These are phyloP conservation scores for Delia radicum DNA, from an alignment of 1,140 invertebrate genomes.

Conservation along the genomic window DNA sequence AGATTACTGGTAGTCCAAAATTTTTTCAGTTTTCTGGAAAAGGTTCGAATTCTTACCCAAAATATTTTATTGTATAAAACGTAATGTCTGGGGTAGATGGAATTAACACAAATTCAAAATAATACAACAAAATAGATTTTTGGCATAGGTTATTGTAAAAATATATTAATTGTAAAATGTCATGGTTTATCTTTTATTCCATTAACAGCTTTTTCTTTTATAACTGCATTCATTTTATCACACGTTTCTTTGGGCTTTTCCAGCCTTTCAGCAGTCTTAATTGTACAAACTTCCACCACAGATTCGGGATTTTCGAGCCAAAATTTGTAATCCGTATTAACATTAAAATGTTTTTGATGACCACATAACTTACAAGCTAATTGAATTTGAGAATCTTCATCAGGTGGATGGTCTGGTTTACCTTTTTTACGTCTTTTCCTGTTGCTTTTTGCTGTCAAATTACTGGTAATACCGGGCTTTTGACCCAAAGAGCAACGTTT, in stretches of 20 bases:
- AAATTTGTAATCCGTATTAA: slow-evolving; percentile 31
- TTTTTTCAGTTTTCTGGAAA: too few relatives aligned
- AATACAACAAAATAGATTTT: too few relatives aligned
- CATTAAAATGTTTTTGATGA: slow-evolving; percentile 17
- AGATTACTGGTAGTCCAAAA: too few relatives aligned
- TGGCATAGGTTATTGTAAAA: too few relatives aligned
- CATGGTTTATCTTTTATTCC: neutral
- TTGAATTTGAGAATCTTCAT: slow-evolving; percentile 9
- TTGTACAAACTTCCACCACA: slow-evolving; percentile 16
- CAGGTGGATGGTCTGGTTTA: neutral
- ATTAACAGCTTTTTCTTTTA: neutral
- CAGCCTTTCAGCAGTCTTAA: neutral
- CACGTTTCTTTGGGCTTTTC: neutral
- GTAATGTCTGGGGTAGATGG: too few relatives aligned
- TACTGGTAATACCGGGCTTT: slow-evolving; percentile 27
- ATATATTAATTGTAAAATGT: too few relatives aligned
- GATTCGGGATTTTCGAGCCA: slow-evolving; percentile 32
- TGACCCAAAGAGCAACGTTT: slow-evolving; percentile 29
- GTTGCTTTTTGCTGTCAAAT: neutral
- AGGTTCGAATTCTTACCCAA: too few relatives aligned
- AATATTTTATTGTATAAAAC: too few relatives aligned
- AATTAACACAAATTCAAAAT: too few relatives aligned
- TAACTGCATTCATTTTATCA: neutral
- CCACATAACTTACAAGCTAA: slow-evolving; percentile 26
- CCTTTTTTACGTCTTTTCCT: neutral